Evolutionary conservation across 2,797 vertebrate genomes (phyloP), one percentile per base, ranked within the genome.

Genomic region (Anas acuta): DNA sequence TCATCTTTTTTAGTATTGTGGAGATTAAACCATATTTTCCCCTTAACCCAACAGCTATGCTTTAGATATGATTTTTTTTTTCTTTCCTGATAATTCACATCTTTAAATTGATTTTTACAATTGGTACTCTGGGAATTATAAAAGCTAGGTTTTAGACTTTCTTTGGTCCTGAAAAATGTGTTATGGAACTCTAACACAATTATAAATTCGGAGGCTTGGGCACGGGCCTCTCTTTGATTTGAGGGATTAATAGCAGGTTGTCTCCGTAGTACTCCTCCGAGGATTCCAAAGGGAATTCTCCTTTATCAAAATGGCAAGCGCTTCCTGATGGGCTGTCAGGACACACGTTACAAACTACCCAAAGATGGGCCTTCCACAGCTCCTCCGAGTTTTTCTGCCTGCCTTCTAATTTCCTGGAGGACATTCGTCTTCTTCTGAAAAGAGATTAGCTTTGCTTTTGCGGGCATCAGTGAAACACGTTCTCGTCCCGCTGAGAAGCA

Each of bases 321-420:
- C 49, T 94, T 95, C 89, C 90, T 82, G 58, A 92, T 23, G 16
- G 53, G 65, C 93, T 96, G 93, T 87, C 93, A 92, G 69, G 37
- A 75, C 57, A 69, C 64, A 83, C 49, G 23, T 90, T 95, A 95
- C 93, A 91, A 94, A 95, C 61, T 94, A 77, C 61, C 39, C 78
- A 67, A 90, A 83, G 86, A 85, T 75, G 78, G 81, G 90, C 69
- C 81, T 94, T 71, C 84, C 86, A 87, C 81, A 84, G 72, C 84
- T 90, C 92, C 78, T 94, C 33, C 0, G 39, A 95, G 75, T 92
- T 96, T 81, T 95, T 90, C 78, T 83, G 73, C 78, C 45, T 74
- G 84, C 78, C 54, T 95, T 87, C 89, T 94, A 33, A 94, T 92
- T 96, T 95, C 94, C 95, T 82, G 82, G 72, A 89, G 92, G 65